These are phyloP conservation scores for Drosophila arawakana DNA, from an alignment of 1,140 invertebrate species.

Conservation along the genomic window DNA sequence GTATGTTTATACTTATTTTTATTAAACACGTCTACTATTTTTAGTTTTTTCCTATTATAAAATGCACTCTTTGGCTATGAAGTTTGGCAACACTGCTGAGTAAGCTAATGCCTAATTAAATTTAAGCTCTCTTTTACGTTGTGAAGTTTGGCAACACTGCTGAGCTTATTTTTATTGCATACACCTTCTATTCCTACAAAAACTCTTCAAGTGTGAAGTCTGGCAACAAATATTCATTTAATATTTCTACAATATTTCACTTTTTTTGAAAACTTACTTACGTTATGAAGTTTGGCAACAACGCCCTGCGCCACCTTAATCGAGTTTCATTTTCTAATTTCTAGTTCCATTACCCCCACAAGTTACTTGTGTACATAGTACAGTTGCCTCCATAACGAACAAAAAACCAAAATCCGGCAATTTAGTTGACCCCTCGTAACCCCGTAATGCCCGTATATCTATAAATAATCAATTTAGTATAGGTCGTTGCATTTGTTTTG, in stretches of 20 bases:
- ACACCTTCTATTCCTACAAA: not conserved
- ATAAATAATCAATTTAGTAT: constrained; percentile 5
- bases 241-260: no score
- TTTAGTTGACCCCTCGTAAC: not conserved
- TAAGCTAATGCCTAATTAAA: not conserved
- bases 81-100: not conserved
- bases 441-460: not conserved
- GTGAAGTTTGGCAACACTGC: constrained; percentile 13
- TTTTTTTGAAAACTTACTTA: no score
- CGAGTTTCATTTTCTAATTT: not conserved
- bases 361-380: not conserved
- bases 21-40: no score
- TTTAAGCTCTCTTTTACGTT: not conserved
- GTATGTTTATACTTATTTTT: not conserved
- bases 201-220: not conserved
- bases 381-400: constrained; percentile 2
- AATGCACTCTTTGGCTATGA: not conserved
- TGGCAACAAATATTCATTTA: not conserved
- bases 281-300: constrained; percentile 10
- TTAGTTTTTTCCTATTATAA: no score
- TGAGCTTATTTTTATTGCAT: not conserved
- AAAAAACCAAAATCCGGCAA: not conserved
- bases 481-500: constrained; percentile 62
- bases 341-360: not conserved
- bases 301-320: not conserved